phyloP scores from a whole-genome alignment of 2,888 invertebrate genomes.

The Lobophora halterata region DNA sequence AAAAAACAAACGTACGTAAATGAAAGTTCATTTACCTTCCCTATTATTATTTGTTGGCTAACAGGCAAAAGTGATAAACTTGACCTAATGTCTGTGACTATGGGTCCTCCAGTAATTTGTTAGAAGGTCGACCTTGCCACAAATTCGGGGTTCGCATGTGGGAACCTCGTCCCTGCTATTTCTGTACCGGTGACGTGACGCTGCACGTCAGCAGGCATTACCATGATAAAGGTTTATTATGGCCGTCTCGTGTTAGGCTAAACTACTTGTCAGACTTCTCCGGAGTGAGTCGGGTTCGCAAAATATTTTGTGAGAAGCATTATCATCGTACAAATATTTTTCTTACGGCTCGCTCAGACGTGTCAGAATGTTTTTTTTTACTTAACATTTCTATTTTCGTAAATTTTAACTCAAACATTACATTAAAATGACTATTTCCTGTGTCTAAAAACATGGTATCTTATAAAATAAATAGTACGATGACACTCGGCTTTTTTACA shows the following conservation, averaged over 20 bases:
- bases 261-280: conserved; percentile 6
- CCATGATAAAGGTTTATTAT: conserved; percentile 10
- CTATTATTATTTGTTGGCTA: no score
- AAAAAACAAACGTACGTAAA: no score
- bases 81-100: conserved; percentile 27
- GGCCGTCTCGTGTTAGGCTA: background rate
- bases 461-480: no score
- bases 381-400: no score
- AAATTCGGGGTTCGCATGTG: conserved; percentile 22
- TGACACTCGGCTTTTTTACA: no score
- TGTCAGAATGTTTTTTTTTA: no score
- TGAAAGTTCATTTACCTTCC: no score
- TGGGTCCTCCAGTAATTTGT: conserved; percentile 17
- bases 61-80: conserved; percentile 19
- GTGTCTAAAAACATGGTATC: no score
- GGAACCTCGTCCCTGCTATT: conserved; percentile 16
- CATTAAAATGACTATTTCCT: no score
- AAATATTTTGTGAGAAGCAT: background rate
- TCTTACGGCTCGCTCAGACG: conserved; percentile 11
- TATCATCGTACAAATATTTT: no score
- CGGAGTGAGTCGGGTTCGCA: background rate
- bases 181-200: conserved; percentile 9
- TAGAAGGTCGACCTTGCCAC: conserved; percentile 19
- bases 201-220: conserved; percentile 12
- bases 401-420: no score